Base-by-base conservation (phyloP, 2,797 vertebrate genomes). In the Babyrousa celebensis region DNA sequence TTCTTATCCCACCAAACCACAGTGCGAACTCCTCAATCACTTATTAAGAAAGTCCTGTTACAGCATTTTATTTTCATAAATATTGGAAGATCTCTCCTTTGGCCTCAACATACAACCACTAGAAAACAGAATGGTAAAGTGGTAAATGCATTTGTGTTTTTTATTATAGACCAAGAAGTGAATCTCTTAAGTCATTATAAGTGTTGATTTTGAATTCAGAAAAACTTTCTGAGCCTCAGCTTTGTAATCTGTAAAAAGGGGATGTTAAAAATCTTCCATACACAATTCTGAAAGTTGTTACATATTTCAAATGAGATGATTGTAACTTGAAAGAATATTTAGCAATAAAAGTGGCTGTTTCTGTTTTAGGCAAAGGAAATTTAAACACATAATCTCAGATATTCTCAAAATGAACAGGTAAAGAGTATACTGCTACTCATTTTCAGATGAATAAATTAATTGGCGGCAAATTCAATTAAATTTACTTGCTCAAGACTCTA, bases 401-500 rank as follows among this genome's bases (percentile, higher is more conserved):
- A 70, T 58, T 27, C 17, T 96, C 5, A 79, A 79, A 94, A 87
- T 8, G 63, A 70, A 32, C 6, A 48, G 1, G 25, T 2, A 12
- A 77, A 27, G 40, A 85, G 4, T 21, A 70, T 79, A 68, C 60
- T 21, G 60, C 77, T 63, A 12, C 0, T 14, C 27, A 21, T 83
- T 94, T 94, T 93, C 48, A 85, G 68, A 79, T 78, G 29, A 88
- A 80, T 79, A 65, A 58, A 91, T 85, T 75, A 82, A 70, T 89
- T 48, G 68, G 74, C 67, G 17, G 40, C 15, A 85, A 90, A 52
- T 71, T 72, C 52, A 92, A 71, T 71, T 72, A 58, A 92, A 71
- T 36, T 85, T 29, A 58, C 12, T 78, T 84, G 75, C 54, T 48
- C 43, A 80, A 84, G 48, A 7, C 2, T 87, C 48, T 80, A 52